Base-by-base conservation (phyloP, 2,797 vertebrate genomes). In the Cichlasoma orientale region DNA sequence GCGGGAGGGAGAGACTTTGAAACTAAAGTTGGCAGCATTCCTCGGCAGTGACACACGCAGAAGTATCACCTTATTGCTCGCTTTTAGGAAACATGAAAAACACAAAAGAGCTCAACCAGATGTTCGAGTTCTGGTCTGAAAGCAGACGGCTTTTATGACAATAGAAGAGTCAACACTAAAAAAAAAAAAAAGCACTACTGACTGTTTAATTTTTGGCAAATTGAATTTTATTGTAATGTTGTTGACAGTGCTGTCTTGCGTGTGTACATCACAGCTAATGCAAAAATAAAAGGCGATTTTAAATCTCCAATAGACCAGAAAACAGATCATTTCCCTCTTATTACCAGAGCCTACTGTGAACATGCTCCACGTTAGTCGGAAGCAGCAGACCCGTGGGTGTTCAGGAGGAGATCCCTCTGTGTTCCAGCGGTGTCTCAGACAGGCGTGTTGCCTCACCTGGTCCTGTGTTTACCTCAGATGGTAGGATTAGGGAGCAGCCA, bases 401-500 rank as follows among this genome's bases (percentile, higher is more conserved):
- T 52, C 66, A 50, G 74, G 56, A 83, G 87, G 82, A 88, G 87
- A 91, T 92, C 86, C 88, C 86, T 85, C 63, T 79, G 78, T 77
- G 83, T 80, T 89, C 74, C 80, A 89, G 85, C 82, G 90, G 89
- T 86, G 88, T 88, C 85, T 92, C 84, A 90, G 88, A 91, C 89
- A 88, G 90, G 72, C 75, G 71, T 85, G 89, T 90, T 92, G 86
- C 92, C 88, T 95, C 94, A 94, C 91, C 94, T 94, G 92, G 86
- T 88, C 77, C 74, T 83, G 82, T 93, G 82, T 95, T 93, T 94
- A 92, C 90, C 88, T 92, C 92, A 94, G 94, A 95, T 93, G 91
- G 89, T 89, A 13, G 93, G 94, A 94, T 95, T 94, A 94, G 87
- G 77, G 84, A 63, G 79, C 87, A 92, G 90, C 90, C 93, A 86